Base-by-base conservation (phyloP, 2,888 invertebrate genomes). In the Boloria euphrosyne region DNA sequence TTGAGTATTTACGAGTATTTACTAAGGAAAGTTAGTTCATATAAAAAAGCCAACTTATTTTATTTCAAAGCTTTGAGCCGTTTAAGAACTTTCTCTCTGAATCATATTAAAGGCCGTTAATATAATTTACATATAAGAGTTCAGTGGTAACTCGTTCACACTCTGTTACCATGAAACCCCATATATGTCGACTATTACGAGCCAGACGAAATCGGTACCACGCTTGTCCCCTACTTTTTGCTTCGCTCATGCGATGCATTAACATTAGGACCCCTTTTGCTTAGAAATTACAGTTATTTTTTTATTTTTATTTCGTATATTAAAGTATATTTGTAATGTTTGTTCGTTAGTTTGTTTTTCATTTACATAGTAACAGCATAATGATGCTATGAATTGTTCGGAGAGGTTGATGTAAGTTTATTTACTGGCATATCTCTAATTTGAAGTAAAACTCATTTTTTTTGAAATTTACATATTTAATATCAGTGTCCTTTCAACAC, bases 151-250 rank as follows among this genome's bases (percentile, higher is more conserved):
- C 67, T 66, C 50, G 69, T 71, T 69, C 65, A 66, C 68, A 66
- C 66, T 65, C 60, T 49, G 51, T 55, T 47, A 55, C 52, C 69
- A 65, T 61, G 62, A 65, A 31, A 55, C 55, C 52, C 71, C 68
- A 60, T 73, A 73, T 71, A 71, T 43, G 73, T 71, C 69, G 52
- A 43, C 67, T 62, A 67, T 70, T 70, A 65, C 62, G 62, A 49
- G 49, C 64, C 57, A 49, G 61, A 61, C 66, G 50, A 50, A 59
- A 66, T 52, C 44, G 61, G 43, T 47, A 52, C 27, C 31, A 38
- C 2, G 13, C 50, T 17, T 49, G 61, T 44, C 64, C 66, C 66
- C 44, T 69, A 69, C 69, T 55, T 22, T 52, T 55, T 31, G 52
- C n/a, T 1, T n/a, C 14, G 31, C 7, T 31, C n/a, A n/a, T 46